Percentiles rank a stretch among this genome's conserved stretches.
These are phyloP conservation scores for Thunnus thynnus DNA, from an alignment of 2,113 vertebrate species.

Conservation along the genomic window DNA sequence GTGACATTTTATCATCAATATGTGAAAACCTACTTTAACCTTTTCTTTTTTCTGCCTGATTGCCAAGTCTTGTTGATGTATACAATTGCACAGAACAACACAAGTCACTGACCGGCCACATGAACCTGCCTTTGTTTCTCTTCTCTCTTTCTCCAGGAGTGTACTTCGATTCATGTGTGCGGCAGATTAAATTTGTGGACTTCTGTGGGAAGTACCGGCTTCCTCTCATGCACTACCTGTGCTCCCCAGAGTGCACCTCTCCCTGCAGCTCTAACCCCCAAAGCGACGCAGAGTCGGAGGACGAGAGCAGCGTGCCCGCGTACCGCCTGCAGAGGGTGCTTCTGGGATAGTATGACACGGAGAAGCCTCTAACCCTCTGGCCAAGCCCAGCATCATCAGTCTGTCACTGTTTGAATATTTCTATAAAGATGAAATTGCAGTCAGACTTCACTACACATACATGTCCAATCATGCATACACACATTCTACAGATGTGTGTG, in stretches of 20 bases:
- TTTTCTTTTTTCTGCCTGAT: not conserved
- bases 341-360: slow-evolving; percentile 86
- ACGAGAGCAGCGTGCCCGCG: slow-evolving; percentile 91
- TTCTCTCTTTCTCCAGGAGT: slow-evolving; percentile 86
- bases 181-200: slow-evolving; percentile 99
- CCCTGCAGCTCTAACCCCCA: slow-evolving; percentile 96
- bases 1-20: not conserved
- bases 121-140: not conserved
- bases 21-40: not conserved
- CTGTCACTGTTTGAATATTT: slow-evolving; percentile 14
- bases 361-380: not conserved
- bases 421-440: not conserved
- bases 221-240: slow-evolving; percentile 99
- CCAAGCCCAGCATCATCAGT: not conserved
- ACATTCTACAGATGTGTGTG: not conserved
- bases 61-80: not conserved
- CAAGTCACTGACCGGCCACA: not conserved
- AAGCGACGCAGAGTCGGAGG: slow-evolving; percentile 96
- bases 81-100: slow-evolving; percentile 2
- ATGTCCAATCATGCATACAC: not conserved
- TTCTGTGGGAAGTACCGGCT: slow-evolving; percentile 99
- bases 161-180: slow-evolving; percentile 98
- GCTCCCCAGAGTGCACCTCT: slow-evolving; percentile 96
- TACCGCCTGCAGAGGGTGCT: slow-evolving; percentile 97
- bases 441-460: not conserved